Evolutionary conservation across 2,888 invertebrate genomes (phyloP), one percentile per base, ranked within the genome.

Genomic region (Hyles lineata): DNA sequence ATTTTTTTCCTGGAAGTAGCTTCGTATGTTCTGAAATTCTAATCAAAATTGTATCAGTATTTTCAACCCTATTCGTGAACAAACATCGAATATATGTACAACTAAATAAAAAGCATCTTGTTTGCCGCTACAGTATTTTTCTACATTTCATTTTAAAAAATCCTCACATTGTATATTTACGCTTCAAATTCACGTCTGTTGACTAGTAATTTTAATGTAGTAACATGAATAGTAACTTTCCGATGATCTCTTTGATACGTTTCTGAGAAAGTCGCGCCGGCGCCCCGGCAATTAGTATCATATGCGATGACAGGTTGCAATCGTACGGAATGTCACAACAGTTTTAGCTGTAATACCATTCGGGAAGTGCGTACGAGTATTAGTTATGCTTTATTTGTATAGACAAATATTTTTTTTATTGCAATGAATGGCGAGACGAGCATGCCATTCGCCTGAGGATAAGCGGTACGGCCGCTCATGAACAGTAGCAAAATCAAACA

Each of bases 241-340:
- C 77, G 74, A 77, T 78, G 77, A 83, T 79, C 77, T 78, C 80
- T 80, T 73, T 76, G 76, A 78, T 67, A 15, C 43, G 43, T 72
- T 86, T 87, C 87, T 81, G 19, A 74, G 84, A 87, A 84, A 74
- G 75, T 63, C 62, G 75, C 6, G 74, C 72, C 78, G 88, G 88
- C 87, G 88, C 87, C 87, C 74, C 15, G 72, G 85, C 84, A 88
- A 88, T 88, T 87, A 86, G 85, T 79, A 82, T 85, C 80, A 78
- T 77, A 75, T 77, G 79, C 70, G 67, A 74, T 77, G 79, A 76
- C 78, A 77, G 76, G 74, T 74, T 70, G 74, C 43, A 77, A 78
- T 78, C 75, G 74, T 75, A 77, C 73, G 74, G 70, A 71, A 73
- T 74, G 74, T 74, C 74, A 73, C 69, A 71, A 71, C 69, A 72